Percentiles rank a stretch among this genome's conserved stretches.
Conservation (phyloP, 2,797 vertebrate species). For the Glossophaga mutica region DNA sequence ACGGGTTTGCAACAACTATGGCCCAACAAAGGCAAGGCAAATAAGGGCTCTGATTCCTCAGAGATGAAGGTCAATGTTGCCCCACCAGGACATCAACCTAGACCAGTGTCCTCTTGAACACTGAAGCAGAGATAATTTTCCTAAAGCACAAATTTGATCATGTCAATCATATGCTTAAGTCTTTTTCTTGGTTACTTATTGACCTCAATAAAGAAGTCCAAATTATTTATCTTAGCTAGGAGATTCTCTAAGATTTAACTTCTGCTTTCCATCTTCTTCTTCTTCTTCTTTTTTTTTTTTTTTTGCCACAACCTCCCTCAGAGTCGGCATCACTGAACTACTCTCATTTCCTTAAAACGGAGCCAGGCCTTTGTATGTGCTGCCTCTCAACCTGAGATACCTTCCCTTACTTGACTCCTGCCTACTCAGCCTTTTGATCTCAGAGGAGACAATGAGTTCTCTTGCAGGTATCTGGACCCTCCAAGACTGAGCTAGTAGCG, state of each 20-base stretch:
- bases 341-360: constrained; percentile 29
- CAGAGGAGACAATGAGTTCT: neutral
- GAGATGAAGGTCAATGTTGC: neutral
- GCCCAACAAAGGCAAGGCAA: neutral
- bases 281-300: no score
- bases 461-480: neutral
- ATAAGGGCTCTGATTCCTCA: neutral
- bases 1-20: neutral
- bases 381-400: neutral
- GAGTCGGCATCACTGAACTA: neutral
- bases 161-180: neutral
- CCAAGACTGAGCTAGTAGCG: neutral
- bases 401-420: neutral
- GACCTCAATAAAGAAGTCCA: neutral
- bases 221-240: neutral
- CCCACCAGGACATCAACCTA: neutral
- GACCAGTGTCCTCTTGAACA: neutral
- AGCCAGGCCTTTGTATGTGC: neutral
- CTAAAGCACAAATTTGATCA: neutral
- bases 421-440: neutral
- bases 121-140: neutral
- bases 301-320: neutral
- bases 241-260: neutral
- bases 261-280: neutral
- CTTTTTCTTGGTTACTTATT: neutral